These are phyloP conservation scores for Siniperca knerii DNA, from an alignment of 2,113 vertebrate species.

Conservation along the genomic window DNA sequence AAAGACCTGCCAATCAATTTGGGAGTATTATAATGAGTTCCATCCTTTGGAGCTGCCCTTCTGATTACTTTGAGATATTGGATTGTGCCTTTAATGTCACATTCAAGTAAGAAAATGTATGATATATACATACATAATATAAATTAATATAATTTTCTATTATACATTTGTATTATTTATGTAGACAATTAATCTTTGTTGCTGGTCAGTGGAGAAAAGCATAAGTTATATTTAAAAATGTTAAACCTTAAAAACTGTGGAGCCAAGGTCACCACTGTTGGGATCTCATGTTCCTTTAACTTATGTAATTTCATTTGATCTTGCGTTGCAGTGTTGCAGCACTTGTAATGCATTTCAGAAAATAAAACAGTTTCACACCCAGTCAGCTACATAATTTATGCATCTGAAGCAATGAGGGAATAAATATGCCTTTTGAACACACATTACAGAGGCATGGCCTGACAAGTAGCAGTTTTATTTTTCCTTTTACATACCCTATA, in stretches of 20 bases:
- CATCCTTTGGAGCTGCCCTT: neutral
- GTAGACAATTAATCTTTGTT: neutral
- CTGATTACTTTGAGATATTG: neutral
- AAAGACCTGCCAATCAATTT: neutral
- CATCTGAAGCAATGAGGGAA: constrained; percentile 66
- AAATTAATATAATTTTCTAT: neutral
- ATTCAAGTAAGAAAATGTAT: neutral
- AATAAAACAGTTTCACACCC: constrained; percentile 74
- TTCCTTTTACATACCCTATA: constrained; percentile 60
- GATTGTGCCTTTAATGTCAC: neutral
- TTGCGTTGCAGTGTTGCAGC: constrained; percentile 41
- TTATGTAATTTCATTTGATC: constrained; percentile 56
- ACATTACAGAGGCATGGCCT: constrained; percentile 73
- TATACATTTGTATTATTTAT: neutral
- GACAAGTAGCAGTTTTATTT: constrained; percentile 75
- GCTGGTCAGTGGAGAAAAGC: neutral
- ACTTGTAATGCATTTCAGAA: constrained; percentile 65
- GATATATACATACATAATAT: too few species aligned
- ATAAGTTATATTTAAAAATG: neutral
- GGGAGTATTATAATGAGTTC: neutral
- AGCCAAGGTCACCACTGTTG: neutral
- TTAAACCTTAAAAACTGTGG: neutral
- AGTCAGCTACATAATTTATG: constrained; percentile 78
- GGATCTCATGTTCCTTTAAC: constrained; percentile 42
- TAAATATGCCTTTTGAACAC: constrained; percentile 79